A percentile compares a stretch with the other conserved stretches of the same genome.
Conservation (phyloP, 2,113 vertebrate genomes). For the Brachionichthys hirsutus region DNA sequence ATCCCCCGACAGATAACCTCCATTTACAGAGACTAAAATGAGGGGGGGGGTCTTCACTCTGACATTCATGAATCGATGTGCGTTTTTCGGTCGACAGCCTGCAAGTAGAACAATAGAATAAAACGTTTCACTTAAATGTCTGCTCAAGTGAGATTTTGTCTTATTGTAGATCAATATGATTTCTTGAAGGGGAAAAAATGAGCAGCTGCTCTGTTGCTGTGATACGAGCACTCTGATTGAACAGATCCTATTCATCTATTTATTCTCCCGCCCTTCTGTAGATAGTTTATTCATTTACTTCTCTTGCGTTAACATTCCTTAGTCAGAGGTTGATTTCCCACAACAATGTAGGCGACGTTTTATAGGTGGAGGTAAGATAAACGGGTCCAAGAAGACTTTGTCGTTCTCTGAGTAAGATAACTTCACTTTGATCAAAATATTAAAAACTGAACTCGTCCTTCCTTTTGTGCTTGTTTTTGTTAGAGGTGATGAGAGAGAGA, state of each 20-base stretch:
- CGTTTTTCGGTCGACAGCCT: slow-evolving; percentile 8
- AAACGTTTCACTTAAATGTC: slow-evolving; percentile 19
- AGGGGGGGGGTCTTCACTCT: not conserved
- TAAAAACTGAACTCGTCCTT: slow-evolving; percentile 1
- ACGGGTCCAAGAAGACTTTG: not conserved
- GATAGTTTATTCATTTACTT: slow-evolving; percentile 13
- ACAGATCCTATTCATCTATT: slow-evolving; percentile 67
- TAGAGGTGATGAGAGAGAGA: not conserved
- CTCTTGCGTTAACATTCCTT: slow-evolving; percentile 36
- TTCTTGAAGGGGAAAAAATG: slow-evolving; percentile 34
- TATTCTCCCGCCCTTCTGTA: slow-evolving; percentile 60
- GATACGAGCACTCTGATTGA: slow-evolving; percentile 60
- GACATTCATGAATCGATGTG: slow-evolving; percentile 19
- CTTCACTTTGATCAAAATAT: slow-evolving; percentile 40
- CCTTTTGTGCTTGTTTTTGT: slow-evolving; percentile 9
- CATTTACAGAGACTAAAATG: slow-evolving; percentile 85
- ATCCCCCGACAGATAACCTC: slow-evolving; percentile 80
- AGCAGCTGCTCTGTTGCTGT: slow-evolving; percentile 24
- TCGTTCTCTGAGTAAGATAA: slow-evolving; percentile 1
- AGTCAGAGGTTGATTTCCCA: slow-evolving; percentile 21
- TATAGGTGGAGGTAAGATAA: slow-evolving; percentile 1
- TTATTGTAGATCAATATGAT: slow-evolving; percentile 13
- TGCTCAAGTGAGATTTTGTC: slow-evolving; percentile 46
- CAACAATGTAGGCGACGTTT: slow-evolving; percentile 11
- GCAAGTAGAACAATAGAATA: slow-evolving; percentile 20